Base-by-base conservation (phyloP, 2,113 vertebrate genomes). In the Rhinogobius similis region DNA sequence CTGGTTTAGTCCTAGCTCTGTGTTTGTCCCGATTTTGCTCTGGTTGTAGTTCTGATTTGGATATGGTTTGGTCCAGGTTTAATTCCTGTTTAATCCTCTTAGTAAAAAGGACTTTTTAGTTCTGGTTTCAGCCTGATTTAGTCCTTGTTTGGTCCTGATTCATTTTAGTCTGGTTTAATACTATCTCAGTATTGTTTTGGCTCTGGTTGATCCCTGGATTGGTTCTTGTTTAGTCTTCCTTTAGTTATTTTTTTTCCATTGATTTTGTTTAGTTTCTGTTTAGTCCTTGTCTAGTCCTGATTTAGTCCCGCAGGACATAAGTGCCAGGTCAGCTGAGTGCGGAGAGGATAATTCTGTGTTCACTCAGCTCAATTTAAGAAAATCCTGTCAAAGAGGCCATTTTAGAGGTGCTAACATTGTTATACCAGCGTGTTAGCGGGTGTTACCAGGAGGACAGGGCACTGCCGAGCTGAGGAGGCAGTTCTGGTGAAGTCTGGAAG, bases 321-420 rank as follows among this genome's bases (percentile, higher is more conserved):
- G 26, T 87, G 86, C 77, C 8, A 39, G 74, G 70, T 56, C 67
- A 58, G 52, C 2, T 7, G 32, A 11, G 62, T 62, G 29, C 55
- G 64, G 69, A 75, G 41, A 24, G 10, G 53, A 10, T 67, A 56
- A 76, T 55, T 63, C 55, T 81, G 75, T 78, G 76, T 70, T 78
- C 44, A 23, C 50, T 61, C 26, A 10, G 55, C 46, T 23, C n/a
- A 46, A 10, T 65, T n/a, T 23, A 32, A 43, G 65, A 67, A 67
- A 78, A 81, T 84, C 68, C 64, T 24, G 21, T 78, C 68, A 61
- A 18, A 46, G 48, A 12, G 13, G 62, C 39, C 70, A 62, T 73
- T 77, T 68, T 72, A 64, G 52, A 71, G 36, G 9, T 68, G 32
- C 3, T 69, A 43, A 72, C 72, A 48, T 46, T 50, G 52, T 55